A percentile compares a stretch with the other conserved stretches of the same genome.
Evolutionary conservation across 2,797 vertebrate species (phyloP).

Genomic region (Pseudochirops corinnae): DNA sequence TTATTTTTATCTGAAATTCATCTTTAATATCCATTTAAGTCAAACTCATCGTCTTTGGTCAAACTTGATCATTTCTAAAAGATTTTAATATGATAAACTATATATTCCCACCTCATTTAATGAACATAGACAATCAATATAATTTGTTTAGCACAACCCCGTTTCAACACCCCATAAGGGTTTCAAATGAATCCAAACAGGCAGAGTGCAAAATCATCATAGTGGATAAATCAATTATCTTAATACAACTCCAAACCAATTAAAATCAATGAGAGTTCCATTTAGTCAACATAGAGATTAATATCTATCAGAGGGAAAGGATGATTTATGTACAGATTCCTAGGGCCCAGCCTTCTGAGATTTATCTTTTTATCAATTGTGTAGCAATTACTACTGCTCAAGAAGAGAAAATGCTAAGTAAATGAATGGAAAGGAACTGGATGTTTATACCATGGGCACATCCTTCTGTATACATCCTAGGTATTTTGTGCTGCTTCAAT

Average conservation of each 20-base stretch:
- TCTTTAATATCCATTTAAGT: neutral
- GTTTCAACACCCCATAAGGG: neutral
- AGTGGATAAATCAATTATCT: slow-evolving; percentile 41
- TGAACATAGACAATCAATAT: neutral
- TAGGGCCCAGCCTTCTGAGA: neutral
- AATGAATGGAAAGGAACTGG: neutral
- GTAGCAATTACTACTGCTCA: neutral
- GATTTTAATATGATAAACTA: neutral
- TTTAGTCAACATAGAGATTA: slow-evolving; percentile 21
- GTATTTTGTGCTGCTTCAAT: neutral
- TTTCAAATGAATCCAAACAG: slow-evolving; percentile 30
- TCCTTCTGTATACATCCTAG: neutral
- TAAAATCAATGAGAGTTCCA: slow-evolving; percentile 34
- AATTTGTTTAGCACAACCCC: neutral
- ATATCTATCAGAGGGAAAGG: neutral
- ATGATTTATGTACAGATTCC: neutral
- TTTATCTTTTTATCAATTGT: neutral
- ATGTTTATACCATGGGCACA: neutral
- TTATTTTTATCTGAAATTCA: neutral
- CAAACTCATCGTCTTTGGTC: neutral
- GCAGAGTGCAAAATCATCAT: neutral
- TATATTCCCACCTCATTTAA: neutral
- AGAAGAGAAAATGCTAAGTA: neutral
- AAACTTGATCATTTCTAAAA: neutral
- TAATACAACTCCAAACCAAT: slow-evolving; percentile 30